Percentiles rank a stretch among this genome's conserved stretches.
Conservation (phyloP, 2,888 invertebrate species). For the Eupithecia exiguata region DNA sequence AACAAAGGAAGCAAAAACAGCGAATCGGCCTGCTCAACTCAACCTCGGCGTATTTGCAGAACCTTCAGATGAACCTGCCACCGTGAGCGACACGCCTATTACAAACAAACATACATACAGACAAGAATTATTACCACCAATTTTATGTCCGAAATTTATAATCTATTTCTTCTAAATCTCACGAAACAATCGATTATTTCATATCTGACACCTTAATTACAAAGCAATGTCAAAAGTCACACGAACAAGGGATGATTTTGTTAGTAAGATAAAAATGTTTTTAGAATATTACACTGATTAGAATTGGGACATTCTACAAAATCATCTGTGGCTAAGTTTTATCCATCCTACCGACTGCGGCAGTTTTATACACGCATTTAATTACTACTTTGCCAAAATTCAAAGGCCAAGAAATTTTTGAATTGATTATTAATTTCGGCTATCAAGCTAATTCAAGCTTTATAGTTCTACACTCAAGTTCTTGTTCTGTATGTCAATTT, state of each 20-base stretch:
- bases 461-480: background rate
- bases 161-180: background rate
- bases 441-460: background rate
- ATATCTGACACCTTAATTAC: background rate
- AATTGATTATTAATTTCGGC: constrained; percentile 1
- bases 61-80: constrained; percentile 77
- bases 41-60: constrained; percentile 87
- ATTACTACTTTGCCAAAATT: background rate
- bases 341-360: background rate
- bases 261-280: too few relatives aligned
- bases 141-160: background rate
- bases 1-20: constrained; percentile 97
- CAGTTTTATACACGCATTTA: background rate
- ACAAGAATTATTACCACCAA: constrained; percentile 12
- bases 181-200: background rate
- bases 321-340: background rate
- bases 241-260: too few relatives aligned
- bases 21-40: constrained; percentile 93
- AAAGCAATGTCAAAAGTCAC: background rate
- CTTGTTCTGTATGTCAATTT: constrained; percentile 34
- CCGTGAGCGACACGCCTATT: constrained; percentile 62
- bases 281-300: background rate
- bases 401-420: background rate
- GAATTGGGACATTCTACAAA: background rate
- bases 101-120: constrained; percentile 31